These are phyloP conservation scores for Pollenia angustigena DNA, from an alignment of 2,888 invertebrate genomes.

Conservation along the genomic window DNA sequence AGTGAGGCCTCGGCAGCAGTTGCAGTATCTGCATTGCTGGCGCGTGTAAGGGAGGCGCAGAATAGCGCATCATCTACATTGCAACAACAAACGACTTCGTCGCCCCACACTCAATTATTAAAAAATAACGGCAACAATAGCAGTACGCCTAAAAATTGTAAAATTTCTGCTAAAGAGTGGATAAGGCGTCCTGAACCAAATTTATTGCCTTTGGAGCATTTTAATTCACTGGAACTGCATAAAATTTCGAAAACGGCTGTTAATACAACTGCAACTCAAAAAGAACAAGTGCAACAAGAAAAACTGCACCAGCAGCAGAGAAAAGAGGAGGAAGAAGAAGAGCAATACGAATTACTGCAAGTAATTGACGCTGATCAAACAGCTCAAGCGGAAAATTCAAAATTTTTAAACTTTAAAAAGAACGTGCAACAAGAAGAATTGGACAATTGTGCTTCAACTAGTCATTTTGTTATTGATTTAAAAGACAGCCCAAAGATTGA, in stretches of 20 bases:
- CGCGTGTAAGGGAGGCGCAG: slow-evolving; percentile 73
- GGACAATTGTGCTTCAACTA: slow-evolving; percentile 56
- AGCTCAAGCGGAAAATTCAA: slow-evolving; percentile 43
- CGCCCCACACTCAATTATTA: not conserved
- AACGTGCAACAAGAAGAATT: slow-evolving; percentile 59
- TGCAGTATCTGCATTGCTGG: slow-evolving; percentile 72
- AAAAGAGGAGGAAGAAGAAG: slow-evolving; percentile 61
- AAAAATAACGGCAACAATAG: slow-evolving; percentile 25
- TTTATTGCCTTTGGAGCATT: slow-evolving; percentile 56
- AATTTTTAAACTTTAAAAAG: slow-evolving; percentile 29
- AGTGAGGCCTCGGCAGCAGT: slow-evolving; percentile 69
- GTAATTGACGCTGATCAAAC: slow-evolving; percentile 66
- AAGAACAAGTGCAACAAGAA: slow-evolving; percentile 12
- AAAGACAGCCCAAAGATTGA: slow-evolving; percentile 45
- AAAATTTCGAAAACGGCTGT: not conserved
- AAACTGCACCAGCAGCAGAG: not conserved
- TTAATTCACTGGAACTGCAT: slow-evolving; percentile 6
- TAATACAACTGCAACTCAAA: not conserved
- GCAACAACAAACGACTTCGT: slow-evolving; percentile 62
- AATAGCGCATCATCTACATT: slow-evolving; percentile 60
- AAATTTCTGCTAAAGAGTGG: slow-evolving; percentile 40
- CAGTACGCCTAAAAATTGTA: slow-evolving; percentile 50
- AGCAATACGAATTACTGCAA: slow-evolving; percentile 74
- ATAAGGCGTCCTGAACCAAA: slow-evolving; percentile 57
- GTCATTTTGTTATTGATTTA: slow-evolving; percentile 67